These are phyloP conservation scores for Euleptes europaea DNA, from an alignment of 2,113 vertebrate genomes.

Conservation along the genomic window DNA sequence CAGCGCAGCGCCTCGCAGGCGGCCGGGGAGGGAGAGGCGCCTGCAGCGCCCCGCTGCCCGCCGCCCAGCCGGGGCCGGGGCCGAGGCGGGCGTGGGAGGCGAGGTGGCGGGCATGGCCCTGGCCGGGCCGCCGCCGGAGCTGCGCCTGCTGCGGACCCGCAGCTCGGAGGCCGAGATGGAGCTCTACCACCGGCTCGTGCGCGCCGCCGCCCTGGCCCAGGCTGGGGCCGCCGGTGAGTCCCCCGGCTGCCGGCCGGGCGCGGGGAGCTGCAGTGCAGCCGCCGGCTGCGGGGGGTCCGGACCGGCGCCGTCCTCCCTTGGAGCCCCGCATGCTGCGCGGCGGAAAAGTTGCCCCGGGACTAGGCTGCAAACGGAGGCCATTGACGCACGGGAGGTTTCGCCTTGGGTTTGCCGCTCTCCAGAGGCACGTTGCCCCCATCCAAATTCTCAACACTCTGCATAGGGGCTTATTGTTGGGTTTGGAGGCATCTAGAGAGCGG, in stretches of 20 bases:
- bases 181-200: slow-evolving; percentile 83
- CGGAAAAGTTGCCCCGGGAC: neutral
- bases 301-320: too few relatives aligned
- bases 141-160: slow-evolving; percentile 38
- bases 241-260: neutral
- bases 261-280: neutral
- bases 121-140: slow-evolving; percentile 67
- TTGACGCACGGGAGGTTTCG: too few relatives aligned
- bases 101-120: slow-evolving; percentile 26
- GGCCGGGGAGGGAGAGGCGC: too few relatives aligned
- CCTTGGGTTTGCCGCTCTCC: too few relatives aligned
- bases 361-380: too few relatives aligned
- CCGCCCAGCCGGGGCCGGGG: neutral
- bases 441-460: too few relatives aligned
- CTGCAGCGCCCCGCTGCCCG: too few relatives aligned
- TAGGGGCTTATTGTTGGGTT: too few relatives aligned
- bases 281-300: neutral
- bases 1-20: too few relatives aligned
- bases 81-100: neutral
- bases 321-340: neutral
- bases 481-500: too few relatives aligned
- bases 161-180: slow-evolving; percentile 78
- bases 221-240: slow-evolving; percentile 78
- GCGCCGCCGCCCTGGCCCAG: slow-evolving; percentile 79
- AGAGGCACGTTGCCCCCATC: too few relatives aligned